Evolutionary conservation across 2,797 vertebrate species (phyloP).

Genomic region (Galaxias olidus): DNA sequence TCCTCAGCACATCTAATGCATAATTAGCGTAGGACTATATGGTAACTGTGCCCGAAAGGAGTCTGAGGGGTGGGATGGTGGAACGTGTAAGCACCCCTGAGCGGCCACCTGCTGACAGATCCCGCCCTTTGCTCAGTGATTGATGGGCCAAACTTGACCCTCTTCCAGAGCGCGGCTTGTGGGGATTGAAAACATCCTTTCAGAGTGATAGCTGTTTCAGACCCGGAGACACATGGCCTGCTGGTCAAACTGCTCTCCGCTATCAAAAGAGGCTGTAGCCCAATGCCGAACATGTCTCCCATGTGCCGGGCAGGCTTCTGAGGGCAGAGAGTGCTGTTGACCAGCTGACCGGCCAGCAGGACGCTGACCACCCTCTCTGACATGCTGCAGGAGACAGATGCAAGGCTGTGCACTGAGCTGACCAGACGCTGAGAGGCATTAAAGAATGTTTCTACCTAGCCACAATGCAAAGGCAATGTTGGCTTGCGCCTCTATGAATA

Average conservation of each 20-base stretch:
- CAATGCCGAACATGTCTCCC: conserved; percentile 76
- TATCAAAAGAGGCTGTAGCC: conserved; percentile 69
- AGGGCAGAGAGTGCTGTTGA: conserved; percentile 58
- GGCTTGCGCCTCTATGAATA: no score
- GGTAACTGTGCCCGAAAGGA: no score
- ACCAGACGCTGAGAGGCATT: no score
- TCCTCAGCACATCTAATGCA: no score
- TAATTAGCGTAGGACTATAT: neutral
- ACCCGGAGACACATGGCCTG: conserved; percentile 73
- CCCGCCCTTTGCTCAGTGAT: conserved; percentile 75
- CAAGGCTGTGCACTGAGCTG: no score
- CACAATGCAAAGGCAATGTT: no score
- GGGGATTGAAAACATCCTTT: conserved; percentile 81
- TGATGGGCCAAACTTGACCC: conserved; percentile 83
- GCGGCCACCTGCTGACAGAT: conserved; percentile 73
- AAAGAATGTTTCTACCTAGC: no score
- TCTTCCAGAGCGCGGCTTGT: conserved; percentile 57
- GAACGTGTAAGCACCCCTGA: conserved; percentile 47
- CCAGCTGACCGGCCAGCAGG: conserved; percentile 53
- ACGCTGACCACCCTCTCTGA: conserved; percentile 16
- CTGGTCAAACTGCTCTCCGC: conserved; percentile 68
- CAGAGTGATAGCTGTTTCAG: conserved; percentile 76
- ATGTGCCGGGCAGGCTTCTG: conserved; percentile 70
- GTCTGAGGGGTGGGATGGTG: neutral
- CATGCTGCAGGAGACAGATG: conserved; percentile 13